These are phyloP conservation scores for Cyprinodon diabolis DNA, from an alignment of 2,797 vertebrate species.

Conservation along the genomic window DNA sequence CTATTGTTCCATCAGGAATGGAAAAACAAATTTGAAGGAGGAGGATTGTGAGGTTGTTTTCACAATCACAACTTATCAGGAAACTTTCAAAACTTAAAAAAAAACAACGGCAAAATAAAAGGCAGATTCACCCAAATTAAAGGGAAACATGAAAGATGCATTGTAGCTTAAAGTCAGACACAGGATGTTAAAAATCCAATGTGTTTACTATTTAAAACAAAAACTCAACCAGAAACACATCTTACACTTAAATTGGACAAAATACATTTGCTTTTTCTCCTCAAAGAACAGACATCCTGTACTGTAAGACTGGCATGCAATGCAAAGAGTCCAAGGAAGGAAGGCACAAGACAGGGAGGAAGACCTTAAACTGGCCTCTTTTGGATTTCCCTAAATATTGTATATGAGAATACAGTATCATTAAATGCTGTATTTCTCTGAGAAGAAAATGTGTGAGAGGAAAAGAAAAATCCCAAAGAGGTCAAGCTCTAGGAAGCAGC, in stretches of 20 bases:
- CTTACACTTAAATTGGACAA: slow-evolving; percentile 4
- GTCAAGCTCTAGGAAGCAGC: slow-evolving; percentile 59
- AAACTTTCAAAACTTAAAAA: slow-evolving; percentile 17
- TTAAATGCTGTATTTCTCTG: slow-evolving; percentile 46
- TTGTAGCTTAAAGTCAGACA: slow-evolving; percentile 52
- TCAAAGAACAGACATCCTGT: slow-evolving; percentile 25
- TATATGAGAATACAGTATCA: slow-evolving; percentile 41
- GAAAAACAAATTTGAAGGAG: slow-evolving; percentile 9
- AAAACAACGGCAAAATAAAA: not conserved
- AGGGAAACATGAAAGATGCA: slow-evolving; percentile 48
- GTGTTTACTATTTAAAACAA: slow-evolving; percentile 12
- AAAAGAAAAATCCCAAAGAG: slow-evolving; percentile 78
- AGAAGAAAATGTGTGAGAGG: slow-evolving; percentile 50
- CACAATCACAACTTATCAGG: not conserved
- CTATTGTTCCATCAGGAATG: slow-evolving; percentile 2
- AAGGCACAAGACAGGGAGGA: slow-evolving; percentile 28
- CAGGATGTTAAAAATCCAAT: slow-evolving; percentile 33
- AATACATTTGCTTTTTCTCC: not conserved
- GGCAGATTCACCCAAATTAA: not conserved
- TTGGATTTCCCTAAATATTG: slow-evolving; percentile 73
- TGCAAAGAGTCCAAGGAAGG: slow-evolving; percentile 42
- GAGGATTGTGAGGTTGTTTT: too few relatives aligned
- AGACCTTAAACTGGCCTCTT: slow-evolving; percentile 72
- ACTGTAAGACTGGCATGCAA: slow-evolving; percentile 53
- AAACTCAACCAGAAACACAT: slow-evolving; percentile 33